Percentiles rank a stretch among this genome's conserved stretches.
Evolutionary conservation across 2,888 invertebrate species (phyloP).

Genomic region (Colostygia pectinataria): DNA sequence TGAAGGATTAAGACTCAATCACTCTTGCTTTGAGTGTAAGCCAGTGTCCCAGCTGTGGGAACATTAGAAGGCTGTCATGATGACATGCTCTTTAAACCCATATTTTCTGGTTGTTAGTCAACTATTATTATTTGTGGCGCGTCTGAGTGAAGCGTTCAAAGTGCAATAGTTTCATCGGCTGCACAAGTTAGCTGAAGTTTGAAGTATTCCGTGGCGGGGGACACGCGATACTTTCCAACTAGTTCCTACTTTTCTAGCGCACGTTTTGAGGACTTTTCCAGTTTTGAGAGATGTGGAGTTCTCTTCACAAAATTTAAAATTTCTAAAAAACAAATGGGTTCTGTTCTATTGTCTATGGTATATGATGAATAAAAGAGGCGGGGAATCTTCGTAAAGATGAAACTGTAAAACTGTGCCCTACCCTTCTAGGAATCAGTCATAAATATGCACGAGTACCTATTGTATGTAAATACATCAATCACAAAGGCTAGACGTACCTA

Average conservation of each 20-base stretch:
- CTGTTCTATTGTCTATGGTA: too few species aligned
- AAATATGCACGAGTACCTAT: neutral
- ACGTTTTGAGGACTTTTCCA: slow-evolving; percentile 5
- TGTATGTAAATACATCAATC: neutral
- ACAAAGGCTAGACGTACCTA: neutral
- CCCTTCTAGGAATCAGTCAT: neutral
- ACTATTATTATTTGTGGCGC: neutral
- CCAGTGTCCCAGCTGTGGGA: too few species aligned
- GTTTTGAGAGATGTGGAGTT: slow-evolving; percentile 1
- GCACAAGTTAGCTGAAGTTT: slow-evolving; percentile 6
- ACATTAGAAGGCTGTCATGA: too few species aligned
- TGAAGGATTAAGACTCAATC: too few species aligned
- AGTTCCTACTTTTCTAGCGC: slow-evolving; percentile 11
- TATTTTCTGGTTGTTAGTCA: neutral
- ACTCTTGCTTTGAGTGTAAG: too few species aligned
- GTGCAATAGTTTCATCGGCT: slow-evolving; percentile 3
- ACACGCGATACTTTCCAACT: slow-evolving; percentile 20
- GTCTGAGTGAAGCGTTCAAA: neutral
- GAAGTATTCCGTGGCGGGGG: slow-evolving; percentile 11
- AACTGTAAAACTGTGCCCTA: neutral
- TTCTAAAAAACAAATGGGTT: too few species aligned
- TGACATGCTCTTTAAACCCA: too few species aligned
- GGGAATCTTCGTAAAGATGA: too few species aligned
- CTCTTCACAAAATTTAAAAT: too few species aligned
- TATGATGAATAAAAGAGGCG: too few species aligned